Base-by-base conservation (phyloP, 2,113 vertebrate genomes). In the Tragulus kanchil region DNA sequence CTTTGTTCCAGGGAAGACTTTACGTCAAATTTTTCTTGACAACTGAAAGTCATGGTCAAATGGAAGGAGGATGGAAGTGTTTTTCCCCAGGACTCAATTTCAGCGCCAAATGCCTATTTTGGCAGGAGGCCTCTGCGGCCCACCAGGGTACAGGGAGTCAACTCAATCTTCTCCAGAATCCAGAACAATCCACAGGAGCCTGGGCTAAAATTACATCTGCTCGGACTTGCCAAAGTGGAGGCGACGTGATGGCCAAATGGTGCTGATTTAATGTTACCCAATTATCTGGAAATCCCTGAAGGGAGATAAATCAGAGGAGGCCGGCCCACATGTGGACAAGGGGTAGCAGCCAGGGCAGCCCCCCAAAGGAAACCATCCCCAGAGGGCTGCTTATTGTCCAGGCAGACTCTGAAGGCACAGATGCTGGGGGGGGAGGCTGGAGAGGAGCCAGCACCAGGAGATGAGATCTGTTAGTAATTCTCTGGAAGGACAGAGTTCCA, bases 381-480 rank as follows among this genome's bases (percentile, higher is more conserved):
- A 36, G 71, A 67, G 88, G 92, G 52, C 26, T 97, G 84, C 85
- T 96, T 93, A 89, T 86, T 42, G 15, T 96, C 92, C 96, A 97
- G 48, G 45, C 93, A 79, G 87, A 95, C 90, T 90, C 93, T 48
- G 10, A 69, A 78, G 45, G 67, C 62, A 17, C 50, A 79, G 7
- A n/a, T 75, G 48, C 95, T 96, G 54, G 62, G 92, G 89, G 89
- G 86, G 56, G 58, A 88, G 82, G 62, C 92, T 97, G 81, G 95
- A 90, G 8, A 54, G 94, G 17, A 64, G 81, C 89, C 58, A 75
- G 67, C 78, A 82, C 36, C 85, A 65, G 65, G 90, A 67, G 17
- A 31, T 96, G 78, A 85, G 98, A 93, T 97, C 77, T 97, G 54
- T 98, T 96, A 96, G 96, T 98, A 96, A 97, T 96, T 98, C 95